Evolutionary conservation across 2,888 invertebrate species (phyloP), one percentile per base, ranked within the genome.

Genomic region (Phyllotreta striolata): DNA sequence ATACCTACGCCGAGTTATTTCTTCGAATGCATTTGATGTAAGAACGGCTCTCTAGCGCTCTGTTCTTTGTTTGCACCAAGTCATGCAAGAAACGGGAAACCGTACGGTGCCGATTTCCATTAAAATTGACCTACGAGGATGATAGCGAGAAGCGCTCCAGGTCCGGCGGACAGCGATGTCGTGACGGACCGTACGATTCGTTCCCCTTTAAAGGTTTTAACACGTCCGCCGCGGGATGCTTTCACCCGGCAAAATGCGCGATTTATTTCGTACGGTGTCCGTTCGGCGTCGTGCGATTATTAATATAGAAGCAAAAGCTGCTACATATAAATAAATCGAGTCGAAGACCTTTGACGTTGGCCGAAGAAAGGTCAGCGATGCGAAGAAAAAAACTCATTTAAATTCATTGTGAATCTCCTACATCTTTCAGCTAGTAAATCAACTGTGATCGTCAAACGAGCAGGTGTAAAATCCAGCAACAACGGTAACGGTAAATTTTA

Each of bases 41-140:
- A 24, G 24, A 24, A 24, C 24, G 24, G 24, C 24, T 24, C 24
- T 24, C 24, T 24, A 3, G 24, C 24, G 24, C 24, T 24, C 24
- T 24, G 40, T 40, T 65, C 63, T 67, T 63, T 67, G 65, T 67
- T 67, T 62, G 63, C 63, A 62, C 55, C 62, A 63, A 65, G 63
- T 67, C 64, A 64, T 62, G 64, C 63, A 57, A 63, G 60, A 62
- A 24, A 61, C 54, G 40, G 44, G 55, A 52, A 63, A 64, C 63
- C 51, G 66, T 66, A 63, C 58, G 49, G 46, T 58, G 43, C 44
- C 64, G 44, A 60, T 62, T 24, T 24, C 24, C 24, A 24, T 24
- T 12, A 47, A 55, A 63, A 41, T 68, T 72, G 72, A 73, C 73
- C 73, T 70, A 63, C 65, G 71, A 63, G 63, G 70, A 67, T 71